Evolutionary conservation across 2,797 vertebrate genomes (phyloP).

Genomic region (Limnodromus scolopaceus): DNA sequence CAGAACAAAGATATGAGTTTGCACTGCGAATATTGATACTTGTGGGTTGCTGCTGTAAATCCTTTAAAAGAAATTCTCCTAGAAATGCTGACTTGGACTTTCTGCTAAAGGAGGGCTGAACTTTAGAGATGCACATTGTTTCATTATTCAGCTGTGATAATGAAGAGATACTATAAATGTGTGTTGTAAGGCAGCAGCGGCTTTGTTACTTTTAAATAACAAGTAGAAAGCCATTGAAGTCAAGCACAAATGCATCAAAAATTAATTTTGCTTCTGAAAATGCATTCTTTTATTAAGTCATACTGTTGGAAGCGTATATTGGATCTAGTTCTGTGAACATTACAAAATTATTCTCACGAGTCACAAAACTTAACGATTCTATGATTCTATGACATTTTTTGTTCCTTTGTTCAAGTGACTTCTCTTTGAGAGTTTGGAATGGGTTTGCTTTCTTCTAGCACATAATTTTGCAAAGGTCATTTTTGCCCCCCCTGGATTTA

Average conservation of each 20-base stretch:
- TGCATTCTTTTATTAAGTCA: background rate
- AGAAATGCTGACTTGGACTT: constrained; percentile 74
- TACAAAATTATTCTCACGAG: background rate
- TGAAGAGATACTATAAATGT: background rate
- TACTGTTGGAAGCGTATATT: background rate
- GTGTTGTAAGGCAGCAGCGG: background rate
- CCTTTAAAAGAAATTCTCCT: constrained; percentile 69
- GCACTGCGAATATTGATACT: constrained; percentile 77
- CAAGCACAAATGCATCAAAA: constrained; percentile 35
- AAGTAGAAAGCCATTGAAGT: background rate
- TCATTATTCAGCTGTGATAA: background rate
- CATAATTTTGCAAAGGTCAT: background rate
- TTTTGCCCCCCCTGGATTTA: background rate
- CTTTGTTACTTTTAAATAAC: constrained; percentile 11
- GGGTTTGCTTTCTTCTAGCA: background rate
- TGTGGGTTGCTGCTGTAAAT: constrained; percentile 72
- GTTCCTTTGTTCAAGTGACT: background rate
- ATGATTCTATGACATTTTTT: background rate
- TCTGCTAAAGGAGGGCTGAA: constrained; percentile 8
- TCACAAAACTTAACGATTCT: background rate
- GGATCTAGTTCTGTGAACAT: background rate
- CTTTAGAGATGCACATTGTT: constrained; percentile 22
- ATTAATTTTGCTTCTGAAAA: constrained; percentile 51
- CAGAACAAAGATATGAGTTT: constrained; percentile 74
- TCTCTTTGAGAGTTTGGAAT: background rate